phyloP scores from a whole-genome alignment of 2,888 invertebrate genomes.

The Falcaria lacertinaria region DNA sequence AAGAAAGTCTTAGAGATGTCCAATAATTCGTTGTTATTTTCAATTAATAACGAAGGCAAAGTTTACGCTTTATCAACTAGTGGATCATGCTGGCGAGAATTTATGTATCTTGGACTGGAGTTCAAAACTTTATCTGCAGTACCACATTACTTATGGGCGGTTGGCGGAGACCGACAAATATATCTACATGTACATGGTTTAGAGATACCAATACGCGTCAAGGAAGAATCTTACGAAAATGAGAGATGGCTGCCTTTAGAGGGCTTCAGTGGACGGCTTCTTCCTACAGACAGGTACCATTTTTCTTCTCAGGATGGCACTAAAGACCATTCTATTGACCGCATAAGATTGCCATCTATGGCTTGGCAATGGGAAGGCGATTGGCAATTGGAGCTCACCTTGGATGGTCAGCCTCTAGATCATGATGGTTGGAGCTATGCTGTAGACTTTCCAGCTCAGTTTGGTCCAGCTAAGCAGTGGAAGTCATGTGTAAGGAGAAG shows the following conservation, averaged over 20 bases:
- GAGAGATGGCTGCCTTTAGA: conserved; percentile 96
- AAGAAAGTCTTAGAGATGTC: background rate
- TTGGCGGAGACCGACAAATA: conserved; percentile 95
- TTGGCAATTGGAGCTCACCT: conserved; percentile 91
- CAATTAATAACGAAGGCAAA: conserved; percentile 92
- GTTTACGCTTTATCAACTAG: conserved; percentile 91
- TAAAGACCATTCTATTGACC: conserved; percentile 87
- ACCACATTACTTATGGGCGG: conserved; percentile 93
- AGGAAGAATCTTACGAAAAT: conserved; percentile 95
- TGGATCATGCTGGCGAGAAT: conserved; percentile 91
- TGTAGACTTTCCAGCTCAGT: conserved; percentile 92
- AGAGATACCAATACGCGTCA: conserved; percentile 93
- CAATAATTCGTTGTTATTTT: conserved; percentile 82
- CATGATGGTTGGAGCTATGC: conserved; percentile 97
- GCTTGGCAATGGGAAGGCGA: conserved; percentile 98
- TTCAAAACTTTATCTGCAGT: conserved; percentile 93
- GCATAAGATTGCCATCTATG: conserved; percentile 93
- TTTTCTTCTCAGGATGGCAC: conserved; percentile 93
- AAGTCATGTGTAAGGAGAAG: conserved; percentile 93
- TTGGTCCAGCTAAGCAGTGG: conserved; percentile 90
- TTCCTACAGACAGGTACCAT: conserved; percentile 93
- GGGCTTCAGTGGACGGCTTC: conserved; percentile 89
- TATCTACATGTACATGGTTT: conserved; percentile 94
- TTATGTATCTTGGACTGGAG: conserved; percentile 91
- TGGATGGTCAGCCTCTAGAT: conserved; percentile 92